Base-by-base conservation (phyloP, 35 echinoderm and acorn worm species). In the Nesometra sesokonis region DNA sequence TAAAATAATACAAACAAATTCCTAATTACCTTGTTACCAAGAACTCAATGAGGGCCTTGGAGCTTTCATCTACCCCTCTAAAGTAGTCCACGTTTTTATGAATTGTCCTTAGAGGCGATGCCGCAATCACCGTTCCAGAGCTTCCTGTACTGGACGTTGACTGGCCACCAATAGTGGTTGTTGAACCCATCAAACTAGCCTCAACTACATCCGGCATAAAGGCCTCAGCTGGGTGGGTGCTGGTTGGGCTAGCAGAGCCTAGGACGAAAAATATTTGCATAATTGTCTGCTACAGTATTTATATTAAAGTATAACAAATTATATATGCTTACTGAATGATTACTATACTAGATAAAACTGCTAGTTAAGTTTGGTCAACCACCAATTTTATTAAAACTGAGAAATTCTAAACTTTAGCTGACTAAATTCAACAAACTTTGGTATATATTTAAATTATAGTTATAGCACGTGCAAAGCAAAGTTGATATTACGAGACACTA, bases 21-120 rank as follows among this genome's bases (percentile, higher is more conserved):
- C 32, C 32, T 34, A 80, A 76, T 85, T 77, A 99, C 96, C 96
- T 87, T 32, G 96, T 94, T 11, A 99, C 96, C 30, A 99, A 88
- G 57, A 99, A 99, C 77, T 99, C 96, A 83, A 99, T 88, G 34
- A 99, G 57, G 35, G 92, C 92, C 36, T 94, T 99, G 17, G 93
- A 86, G 7, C 90, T 90, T 37, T 99, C 96, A 34, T 94, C 90
- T 30, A 89, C 90, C 31, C 47, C 57, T 57, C 89, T 91, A 17
- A 93, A 39, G 78, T 89, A 82, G 21, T 91, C 95, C 0, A 91
- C 90, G 83, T 90, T 91, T 84, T 84, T 85, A 33, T 89, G 86
- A 3, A 89, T 40, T 27, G 87, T 57, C 11, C 91, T 77, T 34
- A 36, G 46, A 37, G 84, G 76, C 52, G 89, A 93, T 31, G 84